These are phyloP conservation scores for Mesodorylaimus sp. DNA, from an alignment of 2,888 invertebrate species.

Conservation along the genomic window DNA sequence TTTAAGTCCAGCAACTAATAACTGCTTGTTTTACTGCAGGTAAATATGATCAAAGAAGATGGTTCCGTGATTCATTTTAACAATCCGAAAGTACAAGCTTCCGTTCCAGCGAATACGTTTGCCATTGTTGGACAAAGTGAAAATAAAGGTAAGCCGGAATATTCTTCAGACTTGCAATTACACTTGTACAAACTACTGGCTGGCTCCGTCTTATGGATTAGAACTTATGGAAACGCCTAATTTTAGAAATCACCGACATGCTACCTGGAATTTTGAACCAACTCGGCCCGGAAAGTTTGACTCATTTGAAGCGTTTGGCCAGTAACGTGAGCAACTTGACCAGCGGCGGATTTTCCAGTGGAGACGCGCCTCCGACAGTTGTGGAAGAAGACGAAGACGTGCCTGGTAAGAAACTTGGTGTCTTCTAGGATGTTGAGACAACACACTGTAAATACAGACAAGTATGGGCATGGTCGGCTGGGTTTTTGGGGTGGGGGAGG, in stretches of 20 bases:
- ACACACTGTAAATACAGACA: too few relatives aligned
- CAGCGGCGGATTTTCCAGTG: neutral
- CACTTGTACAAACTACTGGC: too few relatives aligned
- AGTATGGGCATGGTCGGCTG: too few relatives aligned
- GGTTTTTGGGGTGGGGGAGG: too few relatives aligned
- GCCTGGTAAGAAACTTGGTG: conserved; percentile 22
- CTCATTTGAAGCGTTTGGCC: conserved; percentile 61
- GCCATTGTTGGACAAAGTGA: conserved; percentile 96
- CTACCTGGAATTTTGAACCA: conserved; percentile 92
- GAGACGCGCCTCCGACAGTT: neutral
- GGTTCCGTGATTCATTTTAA: conserved; percentile 98
- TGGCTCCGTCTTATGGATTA: too few relatives aligned
- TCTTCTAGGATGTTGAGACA: too few relatives aligned
- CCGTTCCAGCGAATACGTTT: conserved; percentile 93
- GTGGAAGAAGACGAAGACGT: conserved; percentile 27
- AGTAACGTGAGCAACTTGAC: conserved; percentile 24
- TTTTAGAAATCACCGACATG: conserved; percentile 78
- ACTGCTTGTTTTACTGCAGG: conserved; percentile 28
- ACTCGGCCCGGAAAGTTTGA: conserved; percentile 84
- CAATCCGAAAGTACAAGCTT: conserved; percentile 98
- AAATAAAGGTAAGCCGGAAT: conserved; percentile 50
- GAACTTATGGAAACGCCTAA: too few relatives aligned
- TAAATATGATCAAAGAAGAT: conserved; percentile 98
- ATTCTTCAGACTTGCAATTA: too few relatives aligned
- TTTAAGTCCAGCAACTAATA: too few relatives aligned